phyloP scores from a whole-genome alignment of 1,140 invertebrate species.

The Chironomus tepperi region DNA sequence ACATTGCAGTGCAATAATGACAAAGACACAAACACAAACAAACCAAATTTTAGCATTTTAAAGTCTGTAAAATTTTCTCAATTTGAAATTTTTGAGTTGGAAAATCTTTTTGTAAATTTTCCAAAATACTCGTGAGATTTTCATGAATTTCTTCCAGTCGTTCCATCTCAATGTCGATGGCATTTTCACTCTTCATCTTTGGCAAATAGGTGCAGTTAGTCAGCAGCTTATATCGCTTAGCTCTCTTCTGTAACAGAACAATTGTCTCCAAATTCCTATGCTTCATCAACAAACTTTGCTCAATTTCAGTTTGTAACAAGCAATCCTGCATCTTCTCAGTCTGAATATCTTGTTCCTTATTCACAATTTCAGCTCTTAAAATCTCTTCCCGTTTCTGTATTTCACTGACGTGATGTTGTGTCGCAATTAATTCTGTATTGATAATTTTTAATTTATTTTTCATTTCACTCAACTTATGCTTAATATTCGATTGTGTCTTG shows the following conservation, averaged over 20 bases:
- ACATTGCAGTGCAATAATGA: neutral
- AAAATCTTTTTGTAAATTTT: constrained; percentile 47
- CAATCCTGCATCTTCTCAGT: constrained; percentile 41
- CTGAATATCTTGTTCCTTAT: constrained; percentile 39
- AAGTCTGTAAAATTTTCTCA: constrained; percentile 44
- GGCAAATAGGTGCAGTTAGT: constrained; percentile 42
- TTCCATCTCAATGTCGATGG: constrained; percentile 42
- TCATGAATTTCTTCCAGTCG: constrained; percentile 44
- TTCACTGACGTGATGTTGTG: constrained; percentile 27
- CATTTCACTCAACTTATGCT: constrained; percentile 46
- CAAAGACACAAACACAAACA: neutral
- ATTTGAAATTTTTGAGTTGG: constrained; percentile 45
- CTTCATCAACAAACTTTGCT: constrained; percentile 37
- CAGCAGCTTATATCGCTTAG: constrained; percentile 45
- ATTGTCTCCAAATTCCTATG: constrained; percentile 50
- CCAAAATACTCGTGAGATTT: constrained; percentile 44
- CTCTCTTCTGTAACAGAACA: constrained; percentile 50
- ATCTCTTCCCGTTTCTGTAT: constrained; percentile 31
- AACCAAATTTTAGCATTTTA: constrained; percentile 34
- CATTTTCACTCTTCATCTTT: constrained; percentile 41
- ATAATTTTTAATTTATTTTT: constrained; percentile 47
- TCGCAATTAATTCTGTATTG: constrained; percentile 38
- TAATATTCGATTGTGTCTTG: constrained; percentile 36
- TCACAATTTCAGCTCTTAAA: constrained; percentile 32
- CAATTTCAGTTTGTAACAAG: constrained; percentile 38